Base-by-base conservation (phyloP, 2,888 invertebrate species). In the Pheosia tremula region DNA sequence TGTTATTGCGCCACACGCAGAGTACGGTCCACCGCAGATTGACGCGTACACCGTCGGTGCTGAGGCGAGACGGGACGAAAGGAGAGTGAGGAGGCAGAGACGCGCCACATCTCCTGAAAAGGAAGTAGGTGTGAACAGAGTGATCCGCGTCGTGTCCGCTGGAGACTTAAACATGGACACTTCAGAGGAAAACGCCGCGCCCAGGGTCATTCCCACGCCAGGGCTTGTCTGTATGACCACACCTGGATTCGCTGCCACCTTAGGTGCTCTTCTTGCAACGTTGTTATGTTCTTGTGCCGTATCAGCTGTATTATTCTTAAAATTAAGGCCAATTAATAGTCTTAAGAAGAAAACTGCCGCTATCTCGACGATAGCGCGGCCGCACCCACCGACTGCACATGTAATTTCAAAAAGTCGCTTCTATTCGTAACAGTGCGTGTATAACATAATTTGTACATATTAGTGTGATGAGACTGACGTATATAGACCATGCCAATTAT, bases 191-290 rank as follows among this genome's bases (percentile, higher is more conserved):
- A 92, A 87, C 57, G 64, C 83, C 39, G 93, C 95, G 53, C 94
- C 95, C 47, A 93, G 93, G 68, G 94, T 95, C 5, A 91, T 95
- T 56, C 94, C 95, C 11, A 95, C 97, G 0, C 97, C 97, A 4
- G 95, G 96, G 4, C 92, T 98, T 67, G 98, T 98, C 70, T 98
- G 98, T 88, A 98, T 98, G 98, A 98, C 98, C 0, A 98, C 98
- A 5, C 97, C 98, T n/a, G 98, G 98, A 10, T 98, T 98, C 81
- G 97, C 98, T 50, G 97, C 97, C 45, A 97, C 98, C 41, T 94
- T 98, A 41, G 95, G 98, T 58, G 95, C 98, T 56, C 94, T 98
- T 38, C 94, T 98, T 64, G 97, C 96, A 60, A 97, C 98, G 59
- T 93, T 98, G 73, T 93, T 98, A 62, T 96, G 97, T 63, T 98